phyloP scores from a whole-genome alignment of 2,888 invertebrate species.

The Thelaira solivaga region DNA sequence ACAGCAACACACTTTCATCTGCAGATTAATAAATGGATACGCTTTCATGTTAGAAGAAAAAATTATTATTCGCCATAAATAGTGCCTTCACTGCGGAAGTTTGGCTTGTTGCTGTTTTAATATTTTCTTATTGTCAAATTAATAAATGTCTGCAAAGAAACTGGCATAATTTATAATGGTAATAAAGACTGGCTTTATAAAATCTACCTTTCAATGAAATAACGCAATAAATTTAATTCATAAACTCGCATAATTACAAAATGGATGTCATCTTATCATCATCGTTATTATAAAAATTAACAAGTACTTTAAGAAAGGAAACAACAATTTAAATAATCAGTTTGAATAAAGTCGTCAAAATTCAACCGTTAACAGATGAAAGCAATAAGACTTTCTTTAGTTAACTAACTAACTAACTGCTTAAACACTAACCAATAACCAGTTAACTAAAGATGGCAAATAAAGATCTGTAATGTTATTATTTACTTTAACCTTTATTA shows the following conservation, averaged over 20 bases:
- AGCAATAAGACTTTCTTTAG: no score
- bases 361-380: no score
- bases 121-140: slow-evolving; percentile 30
- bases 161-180: slow-evolving; percentile 9
- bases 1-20: slow-evolving; percentile 45
- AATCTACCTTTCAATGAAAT: slow-evolving; percentile 4
- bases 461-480: no score
- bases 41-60: slow-evolving; percentile 4
- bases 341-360: no score
- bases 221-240: slow-evolving; percentile 48
- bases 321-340: no score
- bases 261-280: background rate
- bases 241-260: slow-evolving; percentile 44
- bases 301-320: background rate
- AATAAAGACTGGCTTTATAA: background rate
- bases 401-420: no score
- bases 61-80: slow-evolving; percentile 2
- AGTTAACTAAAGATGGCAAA: no score
- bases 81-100: slow-evolving; percentile 54
- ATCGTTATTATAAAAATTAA: background rate
- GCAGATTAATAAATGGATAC: slow-evolving; percentile 12
- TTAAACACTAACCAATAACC: no score
- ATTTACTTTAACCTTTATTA: no score
- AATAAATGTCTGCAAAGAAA: slow-evolving; percentile 10
- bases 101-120: slow-evolving; percentile 13